phyloP scores from a whole-genome alignment of 1,140 invertebrate genomes.

The Tigriopus japonicus region DNA sequence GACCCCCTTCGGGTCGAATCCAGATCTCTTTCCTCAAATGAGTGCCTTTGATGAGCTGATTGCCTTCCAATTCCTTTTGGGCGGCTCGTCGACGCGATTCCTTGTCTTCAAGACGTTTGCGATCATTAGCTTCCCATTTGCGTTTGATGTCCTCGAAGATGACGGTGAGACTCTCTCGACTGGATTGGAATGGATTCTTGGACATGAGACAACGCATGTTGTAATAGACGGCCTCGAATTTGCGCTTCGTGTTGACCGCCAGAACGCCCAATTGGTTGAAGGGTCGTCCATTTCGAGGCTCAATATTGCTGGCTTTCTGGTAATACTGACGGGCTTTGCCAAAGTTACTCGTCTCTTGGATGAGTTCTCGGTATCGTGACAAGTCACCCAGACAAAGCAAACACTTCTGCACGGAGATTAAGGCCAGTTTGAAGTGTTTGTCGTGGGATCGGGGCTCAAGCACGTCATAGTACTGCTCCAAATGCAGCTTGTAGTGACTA shows the following conservation, averaged over 20 bases:
- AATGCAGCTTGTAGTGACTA: neutral
- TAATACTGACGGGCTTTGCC: constrained; percentile 71
- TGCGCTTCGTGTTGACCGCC: constrained; percentile 56
- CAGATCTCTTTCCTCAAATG: constrained; percentile 47
- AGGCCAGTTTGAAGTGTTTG: constrained; percentile 25
- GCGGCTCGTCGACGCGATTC: constrained; percentile 50
- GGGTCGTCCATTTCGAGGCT: constrained; percentile 81
- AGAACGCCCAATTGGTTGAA: constrained; percentile 88
- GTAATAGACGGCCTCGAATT: constrained; percentile 90
- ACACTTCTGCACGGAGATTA: constrained; percentile 66
- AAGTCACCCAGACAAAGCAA: constrained; percentile 77
- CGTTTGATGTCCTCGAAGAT: constrained; percentile 87
- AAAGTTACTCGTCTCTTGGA: constrained; percentile 59
- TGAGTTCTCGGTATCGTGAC: constrained; percentile 63
- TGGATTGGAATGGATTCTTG: constrained; percentile 74
- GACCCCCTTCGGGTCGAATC: constrained; percentile 52
- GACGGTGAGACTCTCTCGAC: constrained; percentile 62
- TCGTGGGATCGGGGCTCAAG: neutral
- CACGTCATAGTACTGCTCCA: constrained; percentile 8
- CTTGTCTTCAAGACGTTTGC: constrained; percentile 47
- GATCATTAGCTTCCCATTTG: constrained; percentile 17
- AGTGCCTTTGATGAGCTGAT: constrained; percentile 34
- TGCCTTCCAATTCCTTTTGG: constrained; percentile 31
- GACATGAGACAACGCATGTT: constrained; percentile 86
- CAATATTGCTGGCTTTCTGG: constrained; percentile 74